Evolutionary conservation across 2,888 invertebrate genomes (phyloP).

Genomic region (Deroplatys truncata): DNA sequence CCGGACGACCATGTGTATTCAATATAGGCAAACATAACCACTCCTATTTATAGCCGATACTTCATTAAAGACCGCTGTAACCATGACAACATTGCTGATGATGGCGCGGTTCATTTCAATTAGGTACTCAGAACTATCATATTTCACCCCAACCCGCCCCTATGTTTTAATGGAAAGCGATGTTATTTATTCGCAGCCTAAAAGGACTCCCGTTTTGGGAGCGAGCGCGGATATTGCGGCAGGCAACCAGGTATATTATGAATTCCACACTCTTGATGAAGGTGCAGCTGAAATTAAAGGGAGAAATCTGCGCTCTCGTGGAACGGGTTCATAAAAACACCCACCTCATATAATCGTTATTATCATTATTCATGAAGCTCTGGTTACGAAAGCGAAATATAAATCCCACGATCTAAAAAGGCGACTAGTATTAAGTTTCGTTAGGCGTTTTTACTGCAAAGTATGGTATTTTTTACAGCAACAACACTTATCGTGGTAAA

Average conservation of each 20-base stretch:
- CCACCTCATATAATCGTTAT: neutral
- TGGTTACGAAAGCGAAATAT: neutral
- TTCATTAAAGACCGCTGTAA: neutral
- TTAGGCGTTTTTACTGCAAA: too few species aligned
- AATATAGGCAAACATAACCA: too few species aligned
- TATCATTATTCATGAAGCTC: neutral
- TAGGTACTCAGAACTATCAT: neutral
- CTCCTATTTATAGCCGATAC: neutral
- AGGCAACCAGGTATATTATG: neutral
- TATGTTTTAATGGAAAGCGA: neutral
- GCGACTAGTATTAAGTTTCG: too few species aligned
- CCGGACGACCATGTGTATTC: too few species aligned
- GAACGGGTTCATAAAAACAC: neutral
- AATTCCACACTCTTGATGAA: neutral
- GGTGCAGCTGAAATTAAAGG: neutral
- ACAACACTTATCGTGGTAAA: too few species aligned
- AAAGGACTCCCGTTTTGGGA: neutral
- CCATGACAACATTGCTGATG: too few species aligned
- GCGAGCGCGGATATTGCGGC: neutral
- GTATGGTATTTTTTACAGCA: too few species aligned
- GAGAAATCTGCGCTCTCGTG: neutral
- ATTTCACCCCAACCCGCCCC: neutral
- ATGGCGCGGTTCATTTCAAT: neutral
- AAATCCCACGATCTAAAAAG: neutral
- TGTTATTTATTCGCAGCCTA: neutral